Conservation (phyloP, 2,888 invertebrate species). For the Papilio protenor region DNA sequence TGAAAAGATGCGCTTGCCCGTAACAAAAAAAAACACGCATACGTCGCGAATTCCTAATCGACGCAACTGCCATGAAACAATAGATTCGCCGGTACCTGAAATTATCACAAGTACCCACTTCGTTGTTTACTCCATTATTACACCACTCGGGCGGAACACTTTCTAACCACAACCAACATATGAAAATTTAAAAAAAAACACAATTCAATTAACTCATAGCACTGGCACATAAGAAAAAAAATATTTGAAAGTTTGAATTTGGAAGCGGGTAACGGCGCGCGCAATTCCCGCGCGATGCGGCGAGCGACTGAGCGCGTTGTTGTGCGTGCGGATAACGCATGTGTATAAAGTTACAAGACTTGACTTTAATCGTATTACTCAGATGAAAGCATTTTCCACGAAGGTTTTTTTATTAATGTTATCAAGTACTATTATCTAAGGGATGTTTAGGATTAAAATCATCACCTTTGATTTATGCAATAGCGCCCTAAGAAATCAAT, state of each 20-base stretch:
- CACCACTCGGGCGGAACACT: constrained; percentile 69
- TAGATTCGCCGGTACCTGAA: constrained; percentile 68
- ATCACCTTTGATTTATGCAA: not conserved
- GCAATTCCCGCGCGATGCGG: constrained; percentile 62
- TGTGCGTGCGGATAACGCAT: constrained; percentile 47
- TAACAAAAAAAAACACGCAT: constrained; percentile 35
- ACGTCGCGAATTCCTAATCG: constrained; percentile 57
- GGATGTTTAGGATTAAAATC: not conserved
- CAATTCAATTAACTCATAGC: constrained; percentile 46
- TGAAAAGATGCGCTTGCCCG: not conserved
- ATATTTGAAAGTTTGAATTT: constrained; percentile 57
- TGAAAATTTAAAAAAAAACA: constrained; percentile 50
- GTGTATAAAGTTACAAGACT: constrained; percentile 47
- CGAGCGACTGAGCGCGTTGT: constrained; percentile 49
- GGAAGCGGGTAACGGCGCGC: constrained; percentile 55
- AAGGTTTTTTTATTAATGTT: constrained; percentile 13
- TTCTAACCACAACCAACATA: constrained; percentile 61
- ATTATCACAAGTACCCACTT: constrained; percentile 66
- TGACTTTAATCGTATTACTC: constrained; percentile 38
- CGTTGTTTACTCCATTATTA: constrained; percentile 65
- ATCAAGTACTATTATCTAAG: constrained; percentile 1
- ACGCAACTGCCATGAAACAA: constrained; percentile 71
- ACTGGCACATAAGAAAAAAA: constrained; percentile 46
- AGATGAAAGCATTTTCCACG: constrained; percentile 18
- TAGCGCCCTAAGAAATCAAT: not conserved